Percentiles rank a stretch among this genome's conserved stretches.
These are phyloP conservation scores for Eupithecia subfuscata DNA, from an alignment of 2,888 invertebrate species.

Conservation along the genomic window DNA sequence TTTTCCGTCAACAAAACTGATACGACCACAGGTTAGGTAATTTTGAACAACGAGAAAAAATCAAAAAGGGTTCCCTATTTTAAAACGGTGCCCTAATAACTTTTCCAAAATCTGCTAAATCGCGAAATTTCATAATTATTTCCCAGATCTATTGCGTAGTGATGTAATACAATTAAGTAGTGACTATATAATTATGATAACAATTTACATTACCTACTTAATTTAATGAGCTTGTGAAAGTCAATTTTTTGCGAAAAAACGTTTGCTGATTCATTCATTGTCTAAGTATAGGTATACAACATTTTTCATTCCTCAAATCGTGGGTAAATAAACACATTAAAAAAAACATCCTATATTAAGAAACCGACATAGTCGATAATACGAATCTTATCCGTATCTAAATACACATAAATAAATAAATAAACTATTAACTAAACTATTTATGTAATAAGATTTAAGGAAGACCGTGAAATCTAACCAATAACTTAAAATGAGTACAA, in stretches of 20 bases:
- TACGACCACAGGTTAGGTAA: not conserved
- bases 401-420: no score
- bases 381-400: no score
- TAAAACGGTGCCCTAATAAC: not conserved
- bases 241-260: not conserved
- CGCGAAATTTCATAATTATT: not conserved
- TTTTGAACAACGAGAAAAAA: not conserved
- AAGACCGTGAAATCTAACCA: no score
- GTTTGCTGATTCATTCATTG: not conserved
- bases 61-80: not conserved
- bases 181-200: not conserved
- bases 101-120: not conserved
- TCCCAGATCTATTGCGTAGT: not conserved
- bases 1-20: not conserved
- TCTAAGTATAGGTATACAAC: no score
- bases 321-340: no score
- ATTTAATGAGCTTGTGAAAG: not conserved
- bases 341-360: no score
- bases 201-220: not conserved
- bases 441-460: no score
- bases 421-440: no score
- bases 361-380: no score
- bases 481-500: no score
- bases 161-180: not conserved
- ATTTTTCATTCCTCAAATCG: no score